Base-by-base conservation (phyloP, 2,888 invertebrate genomes). In the Sarcophaga variegata region DNA sequence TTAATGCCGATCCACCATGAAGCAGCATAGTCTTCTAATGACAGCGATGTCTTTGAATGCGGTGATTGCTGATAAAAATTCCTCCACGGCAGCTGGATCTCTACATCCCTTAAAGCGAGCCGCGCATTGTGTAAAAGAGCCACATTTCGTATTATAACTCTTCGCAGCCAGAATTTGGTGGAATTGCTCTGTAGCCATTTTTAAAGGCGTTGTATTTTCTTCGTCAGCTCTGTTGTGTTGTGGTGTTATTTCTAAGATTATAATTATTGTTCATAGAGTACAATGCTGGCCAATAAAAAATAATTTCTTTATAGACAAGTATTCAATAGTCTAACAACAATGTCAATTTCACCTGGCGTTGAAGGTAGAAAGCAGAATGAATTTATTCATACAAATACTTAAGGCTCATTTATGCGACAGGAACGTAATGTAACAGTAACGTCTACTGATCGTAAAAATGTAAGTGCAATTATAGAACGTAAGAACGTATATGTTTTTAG, bases 1-100 rank as follows among this genome's bases (percentile, higher is more conserved):
- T 87, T 85, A 4, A 89, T 81, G 10, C 88, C 88, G 27, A 87
- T 81, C 88, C 89, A 88, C 88, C 88, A 89, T 1, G 62, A 81
- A 12, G 87, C 80, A 17, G 89, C 89, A 76, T 81, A 79, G 14
- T 87, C 89, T 22, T 86, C 78, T 0, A 88, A 60, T 3, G 88
- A 71, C 1, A 89, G 70, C 2, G 2, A 87, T 78, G 4, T 88
- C 84, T 54, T 88, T 89, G 11, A 76, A 89, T 0, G 88, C 81
- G 5, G 60, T 82, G 0, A 88, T 76, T 4, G 83, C 86, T 0
- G 83, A 60, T 20, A 89, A 72, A 62, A 87, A 88, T 12, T 84
- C 77, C 22, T 22, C 22, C 27, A 88, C 88, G 12, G 45, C 60
- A 76, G 72, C 78, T 22, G 86, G 69, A 67, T 88, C 87, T 63